These are phyloP conservation scores for Seladonia tumulorum DNA, from an alignment of 2,888 invertebrate species.

Conservation along the genomic window DNA sequence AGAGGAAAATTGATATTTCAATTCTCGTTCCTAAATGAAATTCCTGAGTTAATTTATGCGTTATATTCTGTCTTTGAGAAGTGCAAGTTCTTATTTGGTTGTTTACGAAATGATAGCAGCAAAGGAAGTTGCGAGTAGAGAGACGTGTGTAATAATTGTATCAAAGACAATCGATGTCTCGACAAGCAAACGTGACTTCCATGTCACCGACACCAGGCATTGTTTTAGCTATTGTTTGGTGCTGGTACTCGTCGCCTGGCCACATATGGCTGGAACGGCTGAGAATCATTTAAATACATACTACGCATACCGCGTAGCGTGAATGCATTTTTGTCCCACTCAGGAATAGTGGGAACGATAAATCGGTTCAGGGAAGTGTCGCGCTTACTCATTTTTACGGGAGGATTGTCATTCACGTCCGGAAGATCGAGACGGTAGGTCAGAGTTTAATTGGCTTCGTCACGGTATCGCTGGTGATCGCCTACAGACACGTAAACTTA, in stretches of 20 bases:
- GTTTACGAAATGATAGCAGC: not conserved
- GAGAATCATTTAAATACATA: constrained; percentile 4
- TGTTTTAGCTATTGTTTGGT: not conserved
- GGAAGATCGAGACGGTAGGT: not conserved
- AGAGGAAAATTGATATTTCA: no score
- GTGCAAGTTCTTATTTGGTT: not conserved
- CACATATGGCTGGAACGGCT: not conserved
- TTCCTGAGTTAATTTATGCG: no score
- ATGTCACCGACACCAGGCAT: not conserved
- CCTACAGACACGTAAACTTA: constrained; percentile 3
- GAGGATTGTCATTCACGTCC: constrained; percentile 17
- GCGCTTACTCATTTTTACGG: not conserved
- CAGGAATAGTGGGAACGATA: not conserved
- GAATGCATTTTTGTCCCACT: not conserved
- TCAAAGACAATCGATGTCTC: constrained; percentile 3
- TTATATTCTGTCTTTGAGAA: no score
- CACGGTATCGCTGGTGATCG: constrained; percentile 11
- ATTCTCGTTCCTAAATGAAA: no score
- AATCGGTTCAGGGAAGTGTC: constrained; percentile 9
- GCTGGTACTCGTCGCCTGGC: not conserved
- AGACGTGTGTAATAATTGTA: not conserved
- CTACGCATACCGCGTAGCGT: not conserved
- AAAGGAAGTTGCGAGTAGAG: not conserved
- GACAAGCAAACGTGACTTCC: not conserved
- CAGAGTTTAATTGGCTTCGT: constrained; percentile 39